Percentiles rank a stretch among this genome's conserved stretches.
phyloP scores from a whole-genome alignment of 2,888 invertebrate species.

The Acanthacorydalis orientalis region DNA sequence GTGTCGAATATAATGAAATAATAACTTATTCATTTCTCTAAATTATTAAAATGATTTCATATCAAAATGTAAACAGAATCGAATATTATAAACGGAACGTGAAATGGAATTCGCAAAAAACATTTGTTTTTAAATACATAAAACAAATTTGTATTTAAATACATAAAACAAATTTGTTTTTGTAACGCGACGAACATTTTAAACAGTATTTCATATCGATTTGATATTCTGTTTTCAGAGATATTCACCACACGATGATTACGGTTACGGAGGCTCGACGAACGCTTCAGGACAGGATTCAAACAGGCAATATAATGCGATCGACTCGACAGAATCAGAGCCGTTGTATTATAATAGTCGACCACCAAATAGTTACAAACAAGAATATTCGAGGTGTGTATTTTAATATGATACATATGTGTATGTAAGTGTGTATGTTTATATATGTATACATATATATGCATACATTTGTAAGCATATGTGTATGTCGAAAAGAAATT shows the following conservation, averaged over 20 bases:
- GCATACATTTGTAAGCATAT: too few species aligned
- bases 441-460: too few species aligned
- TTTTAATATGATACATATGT: too few species aligned
- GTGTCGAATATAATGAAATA: too few species aligned
- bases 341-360: conserved; percentile 79
- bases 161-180: background rate
- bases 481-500: too few species aligned
- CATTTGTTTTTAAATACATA: background rate
- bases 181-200: background rate
- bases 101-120: too few species aligned
- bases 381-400: conserved; percentile 30
- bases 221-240: conserved; percentile 16
- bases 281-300: conserved; percentile 21
- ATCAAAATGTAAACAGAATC: too few species aligned
- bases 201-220: too few species aligned
- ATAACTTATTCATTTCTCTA: too few species aligned
- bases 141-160: background rate
- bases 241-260: conserved; percentile 25
- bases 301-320: conserved; percentile 6
- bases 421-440: too few species aligned
- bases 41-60: too few species aligned
- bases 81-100: too few species aligned
- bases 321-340: conserved; percentile 37
- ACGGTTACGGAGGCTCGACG: conserved; percentile 25
- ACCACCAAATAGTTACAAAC: conserved; percentile 53